These are phyloP conservation scores for Empidonax traillii DNA, from an alignment of 2,113 vertebrate genomes.

Conservation along the genomic window DNA sequence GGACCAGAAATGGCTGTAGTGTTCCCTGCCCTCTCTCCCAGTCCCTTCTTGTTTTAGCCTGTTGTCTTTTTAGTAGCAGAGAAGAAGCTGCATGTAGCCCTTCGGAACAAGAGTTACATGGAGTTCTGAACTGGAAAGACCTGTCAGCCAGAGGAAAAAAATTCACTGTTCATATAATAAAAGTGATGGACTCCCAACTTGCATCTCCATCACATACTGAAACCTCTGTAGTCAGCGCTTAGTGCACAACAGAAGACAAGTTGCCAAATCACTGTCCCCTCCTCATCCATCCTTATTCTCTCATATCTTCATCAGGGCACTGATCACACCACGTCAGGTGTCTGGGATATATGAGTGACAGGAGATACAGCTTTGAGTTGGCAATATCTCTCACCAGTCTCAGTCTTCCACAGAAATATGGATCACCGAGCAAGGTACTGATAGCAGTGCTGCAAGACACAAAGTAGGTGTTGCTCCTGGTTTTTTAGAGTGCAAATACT, in stretches of 20 bases:
- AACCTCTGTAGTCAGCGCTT: not conserved
- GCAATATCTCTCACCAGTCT: not conserved
- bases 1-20: not conserved
- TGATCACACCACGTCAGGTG: not conserved
- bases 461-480: not conserved
- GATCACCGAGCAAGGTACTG: not conserved
- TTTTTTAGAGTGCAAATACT: not conserved
- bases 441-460: not conserved
- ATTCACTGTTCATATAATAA: not conserved
- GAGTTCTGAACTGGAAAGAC: not conserved
- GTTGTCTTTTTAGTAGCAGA: not conserved
- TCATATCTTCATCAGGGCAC: not conserved
- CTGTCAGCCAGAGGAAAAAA: not conserved
- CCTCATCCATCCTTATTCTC: not conserved
- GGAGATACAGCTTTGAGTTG: not conserved
- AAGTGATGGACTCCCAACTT: not conserved
- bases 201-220: not conserved
- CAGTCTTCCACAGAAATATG: not conserved
- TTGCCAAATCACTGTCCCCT: not conserved
- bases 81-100: not conserved
- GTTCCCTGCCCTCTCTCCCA: not conserved
- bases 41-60: not conserved
- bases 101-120: not conserved
- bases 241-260: not conserved
- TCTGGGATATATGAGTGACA: not conserved